Evolutionary conservation across 2,113 vertebrate species (phyloP).

Genomic region (Aegithalos caudatus): DNA sequence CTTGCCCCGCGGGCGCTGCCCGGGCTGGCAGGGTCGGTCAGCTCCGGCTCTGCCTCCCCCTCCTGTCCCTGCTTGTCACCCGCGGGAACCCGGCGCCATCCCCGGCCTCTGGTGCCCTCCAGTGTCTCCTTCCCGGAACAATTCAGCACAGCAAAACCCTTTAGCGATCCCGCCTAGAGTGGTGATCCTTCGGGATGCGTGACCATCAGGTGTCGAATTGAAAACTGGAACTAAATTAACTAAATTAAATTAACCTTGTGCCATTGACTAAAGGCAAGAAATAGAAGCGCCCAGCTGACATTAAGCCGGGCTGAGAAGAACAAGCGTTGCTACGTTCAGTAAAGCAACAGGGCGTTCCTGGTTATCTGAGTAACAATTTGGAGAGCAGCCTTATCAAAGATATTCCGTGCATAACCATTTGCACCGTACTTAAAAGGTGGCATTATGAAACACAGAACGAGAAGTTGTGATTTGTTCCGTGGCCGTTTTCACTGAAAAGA

Average conservation of each 20-base stretch:
- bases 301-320: background rate
- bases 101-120: constrained; percentile 35
- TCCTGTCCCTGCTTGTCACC: fast-evolving
- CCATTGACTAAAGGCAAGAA: background rate
- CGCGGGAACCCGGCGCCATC: background rate
- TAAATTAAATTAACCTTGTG: too few relatives aligned
- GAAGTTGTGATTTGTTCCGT: background rate
- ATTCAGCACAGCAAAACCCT: background rate
- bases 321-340: background rate
- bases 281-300: background rate
- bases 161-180: fast-evolving
- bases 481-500: fast-evolving
- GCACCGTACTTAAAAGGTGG: background rate
- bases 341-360: fast-evolving
- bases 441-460: background rate
- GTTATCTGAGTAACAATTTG: background rate
- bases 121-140: background rate
- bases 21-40: fast-evolving
- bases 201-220: background rate
- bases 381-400: background rate
- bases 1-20: background rate
- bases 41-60: background rate
- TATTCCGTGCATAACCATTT: background rate
- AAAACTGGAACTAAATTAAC: too few relatives aligned
- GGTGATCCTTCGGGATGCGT: fast-evolving